Evolutionary conservation across 2,797 vertebrate genomes (phyloP).

Genomic region (Chromis chromis): DNA sequence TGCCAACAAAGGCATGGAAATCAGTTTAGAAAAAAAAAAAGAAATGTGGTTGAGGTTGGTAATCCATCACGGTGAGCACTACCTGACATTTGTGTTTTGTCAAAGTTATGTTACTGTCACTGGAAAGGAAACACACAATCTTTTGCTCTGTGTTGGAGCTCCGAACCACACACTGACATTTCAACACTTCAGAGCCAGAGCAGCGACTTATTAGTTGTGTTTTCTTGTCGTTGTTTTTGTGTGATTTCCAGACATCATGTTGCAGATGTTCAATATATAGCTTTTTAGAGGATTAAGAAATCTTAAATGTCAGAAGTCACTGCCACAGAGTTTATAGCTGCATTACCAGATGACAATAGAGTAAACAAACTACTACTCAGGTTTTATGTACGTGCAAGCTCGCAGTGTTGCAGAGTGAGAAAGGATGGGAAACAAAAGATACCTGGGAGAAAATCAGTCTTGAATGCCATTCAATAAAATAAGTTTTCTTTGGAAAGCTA

Average conservation of each 20-base stretch:
- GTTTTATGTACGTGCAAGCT: too few relatives aligned
- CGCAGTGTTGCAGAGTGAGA: too few relatives aligned
- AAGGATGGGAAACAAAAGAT: background rate
- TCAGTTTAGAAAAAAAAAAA: conserved; percentile 6
- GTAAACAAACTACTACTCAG: background rate
- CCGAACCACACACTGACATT: conserved; percentile 13
- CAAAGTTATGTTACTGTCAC: background rate
- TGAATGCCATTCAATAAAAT: background rate
- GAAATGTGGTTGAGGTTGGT: conserved; percentile 14
- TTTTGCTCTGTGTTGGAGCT: conserved; percentile 1
- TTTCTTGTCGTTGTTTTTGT: background rate
- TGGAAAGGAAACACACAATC: background rate
- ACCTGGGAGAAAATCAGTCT: background rate
- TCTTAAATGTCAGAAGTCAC: too few relatives aligned
- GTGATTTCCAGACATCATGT: background rate
- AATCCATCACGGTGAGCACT: conserved; percentile 20
- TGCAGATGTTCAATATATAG: background rate
- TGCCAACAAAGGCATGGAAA: conserved; percentile 1
- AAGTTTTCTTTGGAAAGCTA: background rate
- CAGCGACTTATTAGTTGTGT: background rate
- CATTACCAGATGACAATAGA: too few relatives aligned
- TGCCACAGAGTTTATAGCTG: background rate
- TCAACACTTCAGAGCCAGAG: conserved; percentile 20
- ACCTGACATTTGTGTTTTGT: conserved; percentile 12
- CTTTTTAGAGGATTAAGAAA: background rate